Conservation (phyloP, 2,797 vertebrate genomes). For the Hozukius guyotensis region DNA sequence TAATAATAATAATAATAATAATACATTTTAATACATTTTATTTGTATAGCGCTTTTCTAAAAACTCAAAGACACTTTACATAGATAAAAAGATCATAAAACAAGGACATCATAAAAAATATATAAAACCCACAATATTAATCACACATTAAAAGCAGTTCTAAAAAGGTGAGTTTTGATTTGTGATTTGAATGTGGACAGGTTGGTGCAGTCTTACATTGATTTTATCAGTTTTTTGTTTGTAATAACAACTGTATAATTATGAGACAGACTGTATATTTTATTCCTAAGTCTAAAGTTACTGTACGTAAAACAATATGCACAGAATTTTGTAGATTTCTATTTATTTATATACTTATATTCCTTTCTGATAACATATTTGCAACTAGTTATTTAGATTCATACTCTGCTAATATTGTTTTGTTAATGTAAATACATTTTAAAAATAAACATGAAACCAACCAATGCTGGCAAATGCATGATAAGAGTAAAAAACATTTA, state of each 20-base stretch:
- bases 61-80: no score
- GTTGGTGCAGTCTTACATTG: background rate
- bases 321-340: background rate
- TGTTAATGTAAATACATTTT: background rate
- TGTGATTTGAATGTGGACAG: no score
- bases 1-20: no score
- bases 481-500: no score
- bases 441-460: background rate
- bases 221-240: background rate
- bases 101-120: no score
- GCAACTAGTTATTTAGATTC: background rate
- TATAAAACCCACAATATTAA: no score
- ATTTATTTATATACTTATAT: background rate
- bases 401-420: background rate
- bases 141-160: accelerated
- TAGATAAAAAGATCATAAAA: no score
- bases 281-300: background rate
- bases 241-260: background rate
- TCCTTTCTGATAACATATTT: background rate
- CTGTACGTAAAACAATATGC: background rate
- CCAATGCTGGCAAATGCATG: background rate
- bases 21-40: no score
- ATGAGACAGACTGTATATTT: background rate
- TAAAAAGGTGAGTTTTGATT: no score
- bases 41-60: no score